Evolutionary conservation across 1,140 invertebrate species (phyloP), one percentile per base, ranked within the genome.

Genomic region (Neotoxoptera formosana): DNA sequence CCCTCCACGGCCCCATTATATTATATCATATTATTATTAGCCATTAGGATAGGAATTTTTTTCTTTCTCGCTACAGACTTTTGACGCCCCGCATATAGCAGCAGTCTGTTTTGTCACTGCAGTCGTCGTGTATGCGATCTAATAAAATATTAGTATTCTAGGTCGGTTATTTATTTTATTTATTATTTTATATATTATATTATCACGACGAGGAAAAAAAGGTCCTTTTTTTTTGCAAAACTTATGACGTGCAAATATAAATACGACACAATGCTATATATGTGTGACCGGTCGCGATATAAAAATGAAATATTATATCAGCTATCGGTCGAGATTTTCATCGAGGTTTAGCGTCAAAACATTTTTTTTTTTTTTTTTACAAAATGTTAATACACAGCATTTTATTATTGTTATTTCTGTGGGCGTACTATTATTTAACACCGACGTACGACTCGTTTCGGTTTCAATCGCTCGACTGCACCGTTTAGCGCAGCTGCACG

Each of bases 271-370:
- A 76, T 76, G 60, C 30, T n/a, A 9, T 76, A n/a, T 14, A 41
- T 67, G 7, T 56, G 30, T 76, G 60, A 76, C 60, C 4, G 30
- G 30, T 67, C 14, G 60, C 60, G 60, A 76, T 34, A 76, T 76
- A 76, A 76, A 76, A 76, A 76, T 76, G n/a, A 76, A n/a, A 76
- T 76, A 76, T 76, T 76, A 76, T 76, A n/a, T 30, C n/a, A n/a
- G n/a, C 60, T 76, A 76, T 76, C 60, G 60, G n/a, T 76, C 60
- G 60, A 76, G 60, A 76, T 76, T 76, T 76, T 76, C n/a, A 11
- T 34, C 30, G 60, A 76, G n/a, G 30, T 14, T n/a, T 76, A 17
- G n/a, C 30, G 60, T 67, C 30, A 67, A 67, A 67, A 67, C 30
- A n/a, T 67, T 67, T n/a, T n/a, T n/a, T n/a, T n/a, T n/a, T n/a